Evolutionary conservation across 1,140 invertebrate species (phyloP), one percentile per base, ranked within the genome.

Genomic region (Coelopa frigida): DNA sequence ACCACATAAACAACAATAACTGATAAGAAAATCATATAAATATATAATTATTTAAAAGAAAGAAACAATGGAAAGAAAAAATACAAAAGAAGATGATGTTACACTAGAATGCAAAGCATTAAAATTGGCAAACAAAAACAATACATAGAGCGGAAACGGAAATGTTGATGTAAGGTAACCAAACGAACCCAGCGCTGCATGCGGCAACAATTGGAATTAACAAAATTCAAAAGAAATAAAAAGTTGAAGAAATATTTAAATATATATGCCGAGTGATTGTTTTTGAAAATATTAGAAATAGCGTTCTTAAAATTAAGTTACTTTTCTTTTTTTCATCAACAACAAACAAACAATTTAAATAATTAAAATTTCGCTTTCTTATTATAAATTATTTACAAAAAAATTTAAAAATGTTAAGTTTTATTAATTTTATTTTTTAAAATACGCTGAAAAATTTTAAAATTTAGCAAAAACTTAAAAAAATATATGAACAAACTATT

Each of bases 1-100:
- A 43, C 41, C 33, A 43, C 33, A 32, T 26, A 31, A 11, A 43
- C 20, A 43, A 35, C 33, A 6, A 35, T 10, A 43, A 43, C 15
- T 31, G 5, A n/a, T 32, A 43, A 42, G 20, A 40, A 22, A 4
- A 4, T 17, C 20, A 42, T 29, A 17, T 29, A 42, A 26, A 10
- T 20, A 29, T 20, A 40, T 11, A 42, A 42, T 18, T 21, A 22
- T 22, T 15, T 10, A 10, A 15, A 26, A 42, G 20, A 42, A 42
- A 24, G 21, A 42, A 43, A 24, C 31, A 24, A 23, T 27, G 31
- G 26, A 41, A 18, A 27, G 18, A 43, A 43, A 11, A 31, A 42
- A 7, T 15, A 40, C 3, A 40, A 17, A 24, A 29, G 18, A 40
- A 27, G 27, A 27, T 29, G 12, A 15, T 20, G 21, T 31, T 20